Evolutionary conservation across 2,888 invertebrate species (phyloP).

Genomic region (Zootermopsis nevadensis): DNA sequence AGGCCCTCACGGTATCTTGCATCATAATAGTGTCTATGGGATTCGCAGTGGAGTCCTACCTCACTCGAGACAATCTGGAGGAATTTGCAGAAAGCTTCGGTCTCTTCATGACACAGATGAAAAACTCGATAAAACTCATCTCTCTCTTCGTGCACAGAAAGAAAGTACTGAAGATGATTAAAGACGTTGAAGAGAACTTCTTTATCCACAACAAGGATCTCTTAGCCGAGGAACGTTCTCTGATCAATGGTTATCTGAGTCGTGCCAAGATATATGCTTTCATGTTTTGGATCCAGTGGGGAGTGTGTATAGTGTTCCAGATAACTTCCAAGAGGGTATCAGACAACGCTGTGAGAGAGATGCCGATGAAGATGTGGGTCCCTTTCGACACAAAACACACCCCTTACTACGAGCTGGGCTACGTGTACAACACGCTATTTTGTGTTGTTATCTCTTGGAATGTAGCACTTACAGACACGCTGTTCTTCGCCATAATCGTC

Average conservation of each 20-base stretch:
- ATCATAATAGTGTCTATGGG: not conserved
- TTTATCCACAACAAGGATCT: not conserved
- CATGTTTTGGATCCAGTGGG: not conserved
- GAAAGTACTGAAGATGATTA: not conserved
- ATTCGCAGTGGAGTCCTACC: not conserved
- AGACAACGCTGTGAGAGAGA: not conserved
- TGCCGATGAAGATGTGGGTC: slow-evolving; percentile 3
- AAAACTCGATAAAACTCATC: not conserved
- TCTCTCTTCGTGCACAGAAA: not conserved
- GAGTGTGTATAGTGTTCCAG: not conserved
- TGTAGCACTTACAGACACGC: not conserved
- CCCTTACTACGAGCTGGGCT: not conserved
- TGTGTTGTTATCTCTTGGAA: not conserved
- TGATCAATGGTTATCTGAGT: not conserved
- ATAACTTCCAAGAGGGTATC: not conserved
- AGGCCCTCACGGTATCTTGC: not conserved
- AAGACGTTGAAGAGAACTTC: not conserved
- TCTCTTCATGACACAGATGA: not conserved
- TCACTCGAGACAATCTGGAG: not conserved
- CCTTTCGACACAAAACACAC: not conserved
- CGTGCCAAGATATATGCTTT: not conserved
- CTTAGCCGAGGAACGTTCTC: not conserved
- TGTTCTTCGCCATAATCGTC: not conserved
- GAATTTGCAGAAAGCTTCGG: not conserved
- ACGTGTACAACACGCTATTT: not conserved